phyloP scores from a whole-genome alignment of 2,113 vertebrate genomes.

The Willisornis vidua region DNA sequence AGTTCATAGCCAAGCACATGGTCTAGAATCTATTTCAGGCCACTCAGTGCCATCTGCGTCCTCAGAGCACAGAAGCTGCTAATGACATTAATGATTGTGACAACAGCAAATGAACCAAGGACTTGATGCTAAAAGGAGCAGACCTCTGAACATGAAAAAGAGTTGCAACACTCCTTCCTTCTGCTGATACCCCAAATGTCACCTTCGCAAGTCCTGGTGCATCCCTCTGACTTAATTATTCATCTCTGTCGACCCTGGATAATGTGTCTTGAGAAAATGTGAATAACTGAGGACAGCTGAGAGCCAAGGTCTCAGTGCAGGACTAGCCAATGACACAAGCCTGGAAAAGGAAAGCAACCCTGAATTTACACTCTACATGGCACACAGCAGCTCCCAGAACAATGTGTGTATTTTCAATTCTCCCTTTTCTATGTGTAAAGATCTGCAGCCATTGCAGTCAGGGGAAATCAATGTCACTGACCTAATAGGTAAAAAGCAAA shows the following conservation, averaged over 20 bases:
- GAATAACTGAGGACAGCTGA: not conserved
- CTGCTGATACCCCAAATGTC: not conserved
- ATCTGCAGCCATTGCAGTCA: conserved; percentile 10
- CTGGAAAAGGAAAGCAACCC: not conserved
- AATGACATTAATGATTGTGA: conserved; percentile 15
- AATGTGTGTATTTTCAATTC: not conserved
- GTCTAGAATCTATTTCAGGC: not conserved
- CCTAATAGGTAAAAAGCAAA: conserved; percentile 60
- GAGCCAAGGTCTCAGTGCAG: not conserved
- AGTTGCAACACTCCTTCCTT: not conserved
- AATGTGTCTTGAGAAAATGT: conserved; percentile 17
- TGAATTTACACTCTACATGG: not conserved
- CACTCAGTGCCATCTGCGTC: not conserved
- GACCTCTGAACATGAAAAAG: not conserved
- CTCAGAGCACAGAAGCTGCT: not conserved
- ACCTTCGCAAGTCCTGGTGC: conserved; percentile 1
- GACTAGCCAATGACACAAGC: not conserved
- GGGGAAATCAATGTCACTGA: conserved; percentile 56
- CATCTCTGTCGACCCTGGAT: not conserved
- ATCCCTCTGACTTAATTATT: conserved; percentile 13
- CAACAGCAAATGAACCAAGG: not conserved
- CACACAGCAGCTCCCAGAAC: not conserved
- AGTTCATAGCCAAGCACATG: not conserved
- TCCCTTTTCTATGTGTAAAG: not conserved
- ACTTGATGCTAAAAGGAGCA: conserved; percentile 10